A percentile compares a stretch with the other conserved stretches of the same genome.
phyloP scores from a whole-genome alignment of 2,797 vertebrate species.

The Micromesistius poutassou region DNA sequence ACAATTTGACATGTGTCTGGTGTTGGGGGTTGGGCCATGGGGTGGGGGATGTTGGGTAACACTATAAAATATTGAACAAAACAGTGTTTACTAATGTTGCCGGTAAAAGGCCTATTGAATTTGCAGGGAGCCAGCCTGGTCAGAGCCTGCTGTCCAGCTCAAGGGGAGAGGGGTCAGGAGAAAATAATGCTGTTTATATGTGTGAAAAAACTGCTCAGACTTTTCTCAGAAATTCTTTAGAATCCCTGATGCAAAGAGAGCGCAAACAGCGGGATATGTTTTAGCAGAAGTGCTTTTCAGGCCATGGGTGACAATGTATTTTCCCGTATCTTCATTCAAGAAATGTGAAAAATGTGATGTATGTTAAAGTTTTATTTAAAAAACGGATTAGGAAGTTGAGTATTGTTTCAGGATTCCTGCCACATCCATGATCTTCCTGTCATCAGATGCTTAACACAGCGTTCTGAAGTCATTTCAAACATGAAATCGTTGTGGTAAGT shows the following conservation, averaged over 20 bases:
- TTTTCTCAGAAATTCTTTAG: conserved; percentile 18
- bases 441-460: background rate
- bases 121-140: conserved; percentile 34
- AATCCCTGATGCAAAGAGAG: conserved; percentile 10
- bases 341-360: background rate
- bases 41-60: conserved; percentile 21
- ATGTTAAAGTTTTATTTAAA: background rate
- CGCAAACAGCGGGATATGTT: background rate
- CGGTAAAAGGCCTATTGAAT: conserved; percentile 65
- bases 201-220: conserved; percentile 46
- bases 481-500: background rate
- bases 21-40: conserved; percentile 9
- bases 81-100: conserved; percentile 39
- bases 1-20: background rate
- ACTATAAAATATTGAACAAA: conserved; percentile 45
- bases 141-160: conserved; percentile 56
- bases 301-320: background rate
- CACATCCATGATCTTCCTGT: background rate
- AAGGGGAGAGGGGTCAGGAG: conserved; percentile 53
- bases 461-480: background rate
- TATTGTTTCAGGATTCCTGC: background rate
- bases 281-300: background rate
- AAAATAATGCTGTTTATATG: conserved; percentile 41
- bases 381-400: background rate
- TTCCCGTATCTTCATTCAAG: background rate